Evolutionary conservation across 2,888 invertebrate species (phyloP), one percentile per base, ranked within the genome.

Genomic region (Mesopsocus fuscifrons): DNA sequence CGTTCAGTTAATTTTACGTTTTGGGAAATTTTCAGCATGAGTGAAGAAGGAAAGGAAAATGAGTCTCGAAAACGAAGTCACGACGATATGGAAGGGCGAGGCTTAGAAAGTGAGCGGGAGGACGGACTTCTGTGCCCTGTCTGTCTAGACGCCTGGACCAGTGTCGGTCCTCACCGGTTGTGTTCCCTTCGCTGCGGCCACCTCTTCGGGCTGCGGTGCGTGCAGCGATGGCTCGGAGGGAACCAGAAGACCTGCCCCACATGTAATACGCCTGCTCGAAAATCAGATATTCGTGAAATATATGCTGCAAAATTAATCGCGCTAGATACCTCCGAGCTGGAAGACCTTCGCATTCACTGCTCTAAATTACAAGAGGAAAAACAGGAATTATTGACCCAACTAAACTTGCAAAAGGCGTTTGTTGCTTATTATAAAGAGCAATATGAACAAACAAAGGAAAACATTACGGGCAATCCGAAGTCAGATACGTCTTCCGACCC

Each of bases 141-240:
- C 49, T 94, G 94, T 56, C 66, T 89, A 48, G 92, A 92, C 44
- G 62, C 69, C 2, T 94, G 89, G 85, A 82, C 80, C 3, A 85
- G 77, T 56, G 72, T 78, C 0, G 94, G 92, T 0, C 72, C 71
- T 0, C 95, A 95, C 58, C 68, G 91, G 42, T 62, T 94, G 2
- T 79, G 80, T n/a, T 77, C 85, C 0, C 62, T 95, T 6, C 77
- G 77, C 54, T 95, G 95, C 59, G 95, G 95, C 0, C 95, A 95
- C 62, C 61, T 94, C 5, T 95, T 91, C 60, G 95, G 95, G 0
- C 62, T 73, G 1, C 67, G 69, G 15, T 94, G 94, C 56, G 77
- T 89, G 6, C 62, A 70, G 42, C 66, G 74, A 26, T 89, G 88
- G 88, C 59, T 88, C 3, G 68, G 67, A 5, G 13, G 4, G 17